phyloP scores from a whole-genome alignment of 2,113 vertebrate species.

The Dipodomys stephensi region DNA sequence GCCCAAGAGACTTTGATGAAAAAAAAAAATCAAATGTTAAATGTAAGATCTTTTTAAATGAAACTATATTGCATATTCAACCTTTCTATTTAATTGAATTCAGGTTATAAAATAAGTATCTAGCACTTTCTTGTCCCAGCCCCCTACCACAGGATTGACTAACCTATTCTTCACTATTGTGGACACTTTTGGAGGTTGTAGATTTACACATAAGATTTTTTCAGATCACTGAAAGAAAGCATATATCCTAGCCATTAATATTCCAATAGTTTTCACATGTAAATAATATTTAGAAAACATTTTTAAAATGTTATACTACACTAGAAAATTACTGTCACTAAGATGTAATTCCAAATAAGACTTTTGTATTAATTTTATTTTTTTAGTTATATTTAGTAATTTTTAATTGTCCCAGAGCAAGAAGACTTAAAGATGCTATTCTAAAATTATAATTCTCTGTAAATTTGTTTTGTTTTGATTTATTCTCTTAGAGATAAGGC shows the following conservation, averaged over 20 bases:
- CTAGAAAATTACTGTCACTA: neutral
- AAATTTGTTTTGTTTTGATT: slow-evolving; percentile 62
- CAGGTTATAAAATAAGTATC: neutral
- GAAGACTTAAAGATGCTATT: slow-evolving; percentile 11
- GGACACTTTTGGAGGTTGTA: neutral
- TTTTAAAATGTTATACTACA: neutral
- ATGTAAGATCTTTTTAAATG: neutral
- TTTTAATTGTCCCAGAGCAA: slow-evolving; percentile 6
- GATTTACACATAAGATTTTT: neutral
- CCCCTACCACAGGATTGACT: neutral
- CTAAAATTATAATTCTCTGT: slow-evolving; percentile 39
- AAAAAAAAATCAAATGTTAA: neutral
- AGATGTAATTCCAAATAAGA: slow-evolving; percentile 10
- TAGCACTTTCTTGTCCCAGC: neutral
- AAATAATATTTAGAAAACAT: neutral
- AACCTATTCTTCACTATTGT: neutral
- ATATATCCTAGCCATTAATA: neutral
- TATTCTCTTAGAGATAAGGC: slow-evolving; percentile 60
- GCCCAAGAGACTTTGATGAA: slow-evolving; percentile 9
- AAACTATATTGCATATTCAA: neutral
- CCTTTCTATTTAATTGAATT: neutral
- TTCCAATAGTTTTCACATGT: neutral
- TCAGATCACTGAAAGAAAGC: neutral
- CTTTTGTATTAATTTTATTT: neutral
- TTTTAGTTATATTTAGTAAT: slow-evolving; percentile 14